Evolutionary conservation across 2,888 invertebrate genomes (phyloP).

Genomic region (Callinectes sapidus): DNA sequence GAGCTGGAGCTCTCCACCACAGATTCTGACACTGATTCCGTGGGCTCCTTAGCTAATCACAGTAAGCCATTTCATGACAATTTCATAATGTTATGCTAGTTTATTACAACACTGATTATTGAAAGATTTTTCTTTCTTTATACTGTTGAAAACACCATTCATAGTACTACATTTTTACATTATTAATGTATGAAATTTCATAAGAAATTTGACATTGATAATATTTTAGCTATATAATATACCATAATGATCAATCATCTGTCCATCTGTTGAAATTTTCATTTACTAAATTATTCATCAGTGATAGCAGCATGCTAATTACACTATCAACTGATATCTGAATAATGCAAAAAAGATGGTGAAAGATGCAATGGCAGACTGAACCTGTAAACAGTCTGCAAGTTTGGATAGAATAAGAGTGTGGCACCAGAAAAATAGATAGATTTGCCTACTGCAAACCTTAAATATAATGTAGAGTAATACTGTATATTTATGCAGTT

Average conservation of each 20-base stretch:
- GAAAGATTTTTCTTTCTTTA: neutral
- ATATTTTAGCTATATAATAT: too few species aligned
- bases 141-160: neutral
- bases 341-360: neutral
- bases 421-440: too few species aligned
- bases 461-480: too few species aligned
- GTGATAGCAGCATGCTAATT: neutral
- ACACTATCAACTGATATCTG: neutral
- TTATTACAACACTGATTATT: too few species aligned
- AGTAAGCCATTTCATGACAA: constrained; percentile 46
- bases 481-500: neutral
- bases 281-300: neutral
- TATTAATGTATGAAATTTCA: too few species aligned
- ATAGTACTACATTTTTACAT: too few species aligned
- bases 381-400: neutral
- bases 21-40: constrained; percentile 71
- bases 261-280: neutral
- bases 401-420: too few species aligned
- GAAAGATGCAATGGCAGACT: neutral
- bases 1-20: constrained; percentile 68
- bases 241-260: neutral
- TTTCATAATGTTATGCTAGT: neutral
- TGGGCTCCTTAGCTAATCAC: constrained; percentile 58
- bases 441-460: too few species aligned
- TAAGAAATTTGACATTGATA: too few species aligned